Evolutionary conservation across 2,113 vertebrate species (phyloP).

Genomic region (Onychorhynchus coronatus): DNA sequence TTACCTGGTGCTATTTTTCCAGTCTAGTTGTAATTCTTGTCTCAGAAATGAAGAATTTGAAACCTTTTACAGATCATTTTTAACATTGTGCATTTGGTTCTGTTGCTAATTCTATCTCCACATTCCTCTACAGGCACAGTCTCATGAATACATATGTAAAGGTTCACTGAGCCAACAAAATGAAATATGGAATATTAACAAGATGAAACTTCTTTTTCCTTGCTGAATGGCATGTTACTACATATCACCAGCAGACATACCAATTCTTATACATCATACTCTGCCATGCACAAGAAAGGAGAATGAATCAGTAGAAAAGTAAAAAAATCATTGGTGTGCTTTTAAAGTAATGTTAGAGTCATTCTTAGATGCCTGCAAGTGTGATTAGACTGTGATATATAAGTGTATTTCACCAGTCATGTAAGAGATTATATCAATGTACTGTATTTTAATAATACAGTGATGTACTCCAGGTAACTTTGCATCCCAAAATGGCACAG

Average conservation of each 20-base stretch:
- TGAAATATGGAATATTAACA: not conserved
- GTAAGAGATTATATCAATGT: not conserved
- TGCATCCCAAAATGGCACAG: not conserved
- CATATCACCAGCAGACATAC: not conserved
- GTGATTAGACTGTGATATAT: not conserved
- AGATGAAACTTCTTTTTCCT: not conserved
- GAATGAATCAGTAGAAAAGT: not conserved
- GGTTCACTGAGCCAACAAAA: not conserved
- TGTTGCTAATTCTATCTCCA: not conserved
- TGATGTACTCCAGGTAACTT: not conserved
- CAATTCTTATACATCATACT: not conserved
- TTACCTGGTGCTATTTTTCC: not conserved
- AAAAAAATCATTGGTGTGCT: not conserved
- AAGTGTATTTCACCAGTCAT: not conserved
- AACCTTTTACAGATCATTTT: not conserved
- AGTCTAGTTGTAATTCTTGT: not conserved
- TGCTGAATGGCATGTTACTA: not conserved
- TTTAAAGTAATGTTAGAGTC: not conserved
- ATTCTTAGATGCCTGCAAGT: not conserved
- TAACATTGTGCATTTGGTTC: not conserved
- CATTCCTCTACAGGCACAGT: not conserved
- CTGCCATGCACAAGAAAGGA: not conserved
- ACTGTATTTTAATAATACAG: not conserved
- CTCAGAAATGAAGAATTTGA: conserved; percentile 13
- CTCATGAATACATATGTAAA: not conserved